Conservation (phyloP, 1,140 invertebrate species). For the Aphidius gifuensis region DNA sequence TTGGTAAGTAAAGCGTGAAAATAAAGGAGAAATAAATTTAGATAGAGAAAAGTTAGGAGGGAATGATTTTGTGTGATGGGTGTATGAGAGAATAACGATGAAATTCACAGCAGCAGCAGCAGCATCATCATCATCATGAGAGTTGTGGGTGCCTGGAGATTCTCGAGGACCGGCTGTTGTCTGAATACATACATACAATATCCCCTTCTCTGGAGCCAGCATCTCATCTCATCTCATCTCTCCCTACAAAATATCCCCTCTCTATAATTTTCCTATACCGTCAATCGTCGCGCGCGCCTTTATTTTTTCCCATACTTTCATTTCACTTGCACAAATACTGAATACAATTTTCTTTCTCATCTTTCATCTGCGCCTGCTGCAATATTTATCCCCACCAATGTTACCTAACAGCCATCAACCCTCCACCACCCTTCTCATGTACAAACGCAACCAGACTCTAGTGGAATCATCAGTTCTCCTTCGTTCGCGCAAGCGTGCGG, state of each 20-base stretch:
- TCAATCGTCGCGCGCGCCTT: too few species aligned
- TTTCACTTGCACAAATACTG: too few species aligned
- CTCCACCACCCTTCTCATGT: conserved; percentile 10
- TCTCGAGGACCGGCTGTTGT: conserved; percentile 49
- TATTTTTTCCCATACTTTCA: too few species aligned
- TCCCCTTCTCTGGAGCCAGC: conserved; percentile 18
- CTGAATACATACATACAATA: conserved; percentile 24
- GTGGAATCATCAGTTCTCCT: conserved; percentile 45
- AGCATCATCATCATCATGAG: conserved; percentile 35
- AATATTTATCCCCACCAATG: neutral
- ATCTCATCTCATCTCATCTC: conserved; percentile 21
- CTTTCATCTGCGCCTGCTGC: too few species aligned
- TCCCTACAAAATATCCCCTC: neutral
- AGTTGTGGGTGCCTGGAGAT: conserved; percentile 42
- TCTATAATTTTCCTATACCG: too few species aligned
- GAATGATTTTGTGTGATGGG: too few species aligned
- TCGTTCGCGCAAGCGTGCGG: conserved; percentile 49
- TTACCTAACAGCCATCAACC: neutral
- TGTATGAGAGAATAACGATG: too few species aligned
- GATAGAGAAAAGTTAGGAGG: too few species aligned
- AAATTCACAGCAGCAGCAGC: too few species aligned
- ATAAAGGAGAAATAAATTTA: too few species aligned
- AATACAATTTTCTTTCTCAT: too few species aligned
- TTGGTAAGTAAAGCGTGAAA: too few species aligned
- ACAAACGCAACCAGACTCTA: conserved; percentile 11